A percentile compares a stretch with the other conserved stretches of the same genome.
phyloP scores from a whole-genome alignment of 2,888 invertebrate species.

The Hirtodrosophila alboralis region DNA sequence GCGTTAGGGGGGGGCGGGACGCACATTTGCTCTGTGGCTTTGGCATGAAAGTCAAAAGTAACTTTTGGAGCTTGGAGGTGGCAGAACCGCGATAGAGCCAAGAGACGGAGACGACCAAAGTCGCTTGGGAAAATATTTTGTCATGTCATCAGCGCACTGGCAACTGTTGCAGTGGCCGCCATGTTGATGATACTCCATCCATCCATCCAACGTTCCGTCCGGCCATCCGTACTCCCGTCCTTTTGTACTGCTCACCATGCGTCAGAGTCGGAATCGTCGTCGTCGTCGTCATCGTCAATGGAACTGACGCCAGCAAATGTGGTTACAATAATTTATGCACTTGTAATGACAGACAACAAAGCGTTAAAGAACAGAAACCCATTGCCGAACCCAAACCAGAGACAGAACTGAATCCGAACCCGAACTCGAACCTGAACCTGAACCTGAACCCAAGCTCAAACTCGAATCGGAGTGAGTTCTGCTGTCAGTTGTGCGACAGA shows the following conservation, averaged over 20 bases:
- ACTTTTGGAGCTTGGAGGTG: conserved; percentile 47
- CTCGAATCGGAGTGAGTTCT: conserved; percentile 19
- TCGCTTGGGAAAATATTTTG: conserved; percentile 76
- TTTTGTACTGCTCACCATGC: not conserved
- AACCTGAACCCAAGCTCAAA: conserved; percentile 4
- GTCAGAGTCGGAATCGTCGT: conserved; percentile 26
- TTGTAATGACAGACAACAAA: conserved; percentile 81
- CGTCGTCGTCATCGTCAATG: conserved; percentile 36
- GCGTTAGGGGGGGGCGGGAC: conserved; percentile 7
- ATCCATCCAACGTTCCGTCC: conserved; percentile 4
- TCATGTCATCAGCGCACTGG: conserved; percentile 74
- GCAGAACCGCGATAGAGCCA: conserved; percentile 1
- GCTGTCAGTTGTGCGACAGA: conserved; percentile 64
- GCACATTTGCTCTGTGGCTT: conserved; percentile 33
- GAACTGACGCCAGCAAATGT: conserved; percentile 75
- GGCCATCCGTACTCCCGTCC: not conserved
- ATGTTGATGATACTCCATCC: conserved; percentile 48
- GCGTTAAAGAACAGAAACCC: conserved; percentile 65
- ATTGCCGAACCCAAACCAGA: conserved; percentile 10
- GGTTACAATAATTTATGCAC: conserved; percentile 81
- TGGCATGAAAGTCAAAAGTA: conserved; percentile 75
- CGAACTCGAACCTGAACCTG: not conserved
- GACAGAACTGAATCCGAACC: conserved; percentile 5
- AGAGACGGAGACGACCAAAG: conserved; percentile 39
- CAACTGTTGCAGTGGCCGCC: conserved; percentile 67